Base-by-base conservation (phyloP, 2,888 invertebrate species). In the Cacoxenus indagator region DNA sequence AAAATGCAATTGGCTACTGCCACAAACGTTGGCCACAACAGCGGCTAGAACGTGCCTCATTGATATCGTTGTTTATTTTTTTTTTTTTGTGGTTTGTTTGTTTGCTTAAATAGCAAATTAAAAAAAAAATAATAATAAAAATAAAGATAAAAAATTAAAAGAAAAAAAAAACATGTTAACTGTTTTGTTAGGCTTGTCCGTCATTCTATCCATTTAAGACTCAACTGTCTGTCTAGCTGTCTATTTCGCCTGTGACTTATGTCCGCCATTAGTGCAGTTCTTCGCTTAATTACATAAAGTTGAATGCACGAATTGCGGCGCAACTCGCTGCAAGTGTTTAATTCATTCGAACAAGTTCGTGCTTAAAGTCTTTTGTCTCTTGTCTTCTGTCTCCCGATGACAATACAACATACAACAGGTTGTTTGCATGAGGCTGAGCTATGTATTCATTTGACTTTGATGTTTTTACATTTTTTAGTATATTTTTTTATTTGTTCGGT, bases 341-440 rank as follows among this genome's bases (percentile, higher is more conserved):
- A 26, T 26, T 45, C 27, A 37, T 46, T 31, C 29, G 61, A 73
- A 82, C 84, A 80, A 81, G 86, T 84, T 84, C 84, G 84, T 84
- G 84, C 81, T 84, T 76, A 73, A 76, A 84, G 84, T 84, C 86
- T 84, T 83, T 85, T 77, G 81, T 76, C 82, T 78, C 81, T 78
- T 73, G 76, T n/a, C n/a, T n/a, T n/a, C n/a, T n/a, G n/a, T n/a
- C n/a, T n/a, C n/a, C n/a, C n/a, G n/a, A n/a, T n/a, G n/a, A n/a
- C n/a, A n/a, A n/a, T n/a, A n/a, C n/a, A n/a, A n/a, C n/a, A n/a
- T n/a, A 69, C 74, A 82, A 76, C 82, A 82, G 82, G 80, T 81
- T 81, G 80, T 82, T 78, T 74, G 51, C 17, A 19, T 22, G 37
- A 37, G 14, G 37, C 14, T 37, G 37, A 1, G 37, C 1, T n/a